A percentile compares a stretch with the other conserved stretches of the same genome.
Evolutionary conservation across 2,113 vertebrate genomes (phyloP).

Genomic region (Melanerpes aurifrons): DNA sequence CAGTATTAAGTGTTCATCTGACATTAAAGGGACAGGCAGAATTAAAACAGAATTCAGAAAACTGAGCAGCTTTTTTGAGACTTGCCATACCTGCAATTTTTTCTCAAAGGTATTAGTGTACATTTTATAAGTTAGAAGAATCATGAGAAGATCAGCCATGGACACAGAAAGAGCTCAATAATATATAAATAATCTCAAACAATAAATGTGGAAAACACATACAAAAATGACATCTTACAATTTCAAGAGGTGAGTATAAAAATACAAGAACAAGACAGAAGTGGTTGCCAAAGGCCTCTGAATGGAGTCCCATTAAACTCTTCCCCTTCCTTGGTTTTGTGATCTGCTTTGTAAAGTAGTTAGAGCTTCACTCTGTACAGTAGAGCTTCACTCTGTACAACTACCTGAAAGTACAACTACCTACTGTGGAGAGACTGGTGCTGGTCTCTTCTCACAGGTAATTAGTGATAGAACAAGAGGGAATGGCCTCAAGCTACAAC

Average conservation of each 20-base stretch:
- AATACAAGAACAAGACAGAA: neutral
- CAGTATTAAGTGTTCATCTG: constrained; percentile 8
- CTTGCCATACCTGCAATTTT: neutral
- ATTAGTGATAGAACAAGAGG: too few relatives aligned
- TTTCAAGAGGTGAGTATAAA: neutral
- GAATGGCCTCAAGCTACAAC: too few relatives aligned
- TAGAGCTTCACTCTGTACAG: neutral
- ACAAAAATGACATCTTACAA: neutral
- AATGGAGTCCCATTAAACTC: neutral
- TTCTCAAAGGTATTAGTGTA: neutral
- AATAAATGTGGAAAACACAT: neutral
- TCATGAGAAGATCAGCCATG: neutral
- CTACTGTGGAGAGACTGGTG: too few relatives aligned
- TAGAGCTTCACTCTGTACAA: neutral
- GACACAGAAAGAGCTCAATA: neutral
- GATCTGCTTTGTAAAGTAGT: neutral
- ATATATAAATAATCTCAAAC: neutral
- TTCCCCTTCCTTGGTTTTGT: neutral
- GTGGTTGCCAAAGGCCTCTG: neutral
- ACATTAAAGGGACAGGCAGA: constrained; percentile 30
- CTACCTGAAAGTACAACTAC: too few relatives aligned
- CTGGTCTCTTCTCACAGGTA: too few relatives aligned
- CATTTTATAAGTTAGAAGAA: neutral
- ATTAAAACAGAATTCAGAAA: constrained; percentile 18
- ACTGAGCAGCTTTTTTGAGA: neutral